A percentile compares a stretch with the other conserved stretches of the same genome.
Evolutionary conservation across 53 echinoderm and acorn worm species (phyloP).

Genomic region (Mesocentrotus franciscanus): DNA sequence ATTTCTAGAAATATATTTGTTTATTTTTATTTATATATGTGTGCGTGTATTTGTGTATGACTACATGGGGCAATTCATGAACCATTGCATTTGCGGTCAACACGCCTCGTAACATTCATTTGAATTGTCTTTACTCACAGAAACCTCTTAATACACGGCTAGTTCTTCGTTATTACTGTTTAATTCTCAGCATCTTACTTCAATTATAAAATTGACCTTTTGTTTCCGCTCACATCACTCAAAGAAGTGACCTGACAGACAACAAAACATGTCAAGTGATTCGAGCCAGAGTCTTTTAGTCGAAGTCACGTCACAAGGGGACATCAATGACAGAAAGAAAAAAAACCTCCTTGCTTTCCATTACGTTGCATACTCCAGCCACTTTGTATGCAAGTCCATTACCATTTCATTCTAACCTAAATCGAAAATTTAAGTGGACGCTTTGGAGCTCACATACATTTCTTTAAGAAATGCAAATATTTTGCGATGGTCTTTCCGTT

Average conservation of each 20-base stretch:
- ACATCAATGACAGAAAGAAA: neutral
- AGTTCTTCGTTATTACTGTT: neutral
- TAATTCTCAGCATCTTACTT: neutral
- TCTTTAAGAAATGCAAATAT: neutral
- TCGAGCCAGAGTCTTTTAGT: neutral
- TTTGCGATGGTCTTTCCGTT: neutral
- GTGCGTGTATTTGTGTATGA: neutral
- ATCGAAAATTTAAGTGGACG: neutral
- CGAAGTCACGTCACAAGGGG: neutral
- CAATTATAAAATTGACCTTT: slow-evolving; percentile 22
- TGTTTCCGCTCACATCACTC: neutral
- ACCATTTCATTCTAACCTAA: neutral
- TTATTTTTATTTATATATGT: neutral
- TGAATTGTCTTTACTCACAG: neutral
- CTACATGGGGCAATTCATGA: neutral
- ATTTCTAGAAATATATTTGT: neutral
- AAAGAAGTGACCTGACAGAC: neutral
- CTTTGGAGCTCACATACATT: neutral
- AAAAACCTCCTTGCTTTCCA: neutral
- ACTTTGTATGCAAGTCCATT: neutral
- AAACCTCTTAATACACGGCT: neutral
- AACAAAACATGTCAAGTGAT: neutral
- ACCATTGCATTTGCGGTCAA: neutral
- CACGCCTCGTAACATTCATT: neutral
- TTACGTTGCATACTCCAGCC: neutral